A percentile compares a stretch with the other conserved stretches of the same genome.
These are phyloP conservation scores for Drosophila elegans DNA, from an alignment of 1,140 invertebrate genomes.

Conservation along the genomic window DNA sequence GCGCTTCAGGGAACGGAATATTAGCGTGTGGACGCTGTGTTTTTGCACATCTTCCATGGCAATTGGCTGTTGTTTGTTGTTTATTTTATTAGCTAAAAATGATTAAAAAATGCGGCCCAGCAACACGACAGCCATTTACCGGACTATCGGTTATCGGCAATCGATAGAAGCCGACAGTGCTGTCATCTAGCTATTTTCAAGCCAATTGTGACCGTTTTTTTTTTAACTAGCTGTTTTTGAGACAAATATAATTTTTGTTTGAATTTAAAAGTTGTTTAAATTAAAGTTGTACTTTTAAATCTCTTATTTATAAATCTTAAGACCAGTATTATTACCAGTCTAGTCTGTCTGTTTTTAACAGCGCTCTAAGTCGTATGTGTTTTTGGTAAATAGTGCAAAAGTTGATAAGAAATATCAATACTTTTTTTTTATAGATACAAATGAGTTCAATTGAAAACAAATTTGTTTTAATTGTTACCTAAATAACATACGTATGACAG, in stretches of 20 bases:
- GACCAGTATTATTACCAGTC: too few species aligned
- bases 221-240: background rate
- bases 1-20: constrained; percentile 98
- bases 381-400: too few species aligned
- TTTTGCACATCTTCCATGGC: constrained; percentile 93
- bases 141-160: constrained; percentile 8
- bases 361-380: too few species aligned
- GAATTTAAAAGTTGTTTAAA: background rate
- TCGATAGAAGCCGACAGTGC: background rate
- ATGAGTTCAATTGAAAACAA: too few species aligned
- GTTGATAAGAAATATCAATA: too few species aligned
- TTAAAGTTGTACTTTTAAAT: too few species aligned
- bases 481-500: too few species aligned
- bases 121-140: constrained; percentile 7
- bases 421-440: too few species aligned
- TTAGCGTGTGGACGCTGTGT: constrained; percentile 98
- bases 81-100: constrained; percentile 36
- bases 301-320: too few species aligned
- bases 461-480: too few species aligned
- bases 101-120: constrained; percentile 45
- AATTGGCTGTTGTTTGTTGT: constrained; percentile 9
- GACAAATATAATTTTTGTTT: background rate
- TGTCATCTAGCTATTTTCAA: background rate
- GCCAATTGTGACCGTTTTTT: background rate
- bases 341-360: too few species aligned